Conservation (phyloP, 2,797 vertebrate genomes). For the Paramormyrops hopkinsi region DNA sequence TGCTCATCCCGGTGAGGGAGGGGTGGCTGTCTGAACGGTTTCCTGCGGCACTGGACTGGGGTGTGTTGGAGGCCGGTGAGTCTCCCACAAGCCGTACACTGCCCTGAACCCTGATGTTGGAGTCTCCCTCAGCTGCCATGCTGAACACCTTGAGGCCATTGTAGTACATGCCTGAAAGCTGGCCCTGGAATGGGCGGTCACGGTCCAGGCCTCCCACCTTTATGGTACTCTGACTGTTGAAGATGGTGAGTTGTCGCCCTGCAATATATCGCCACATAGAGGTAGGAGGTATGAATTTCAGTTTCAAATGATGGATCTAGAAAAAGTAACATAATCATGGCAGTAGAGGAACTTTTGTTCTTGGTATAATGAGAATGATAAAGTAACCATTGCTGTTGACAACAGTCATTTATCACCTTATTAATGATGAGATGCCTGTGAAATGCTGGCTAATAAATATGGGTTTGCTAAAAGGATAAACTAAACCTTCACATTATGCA, state of each 20-base stretch:
- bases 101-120: conserved; percentile 91
- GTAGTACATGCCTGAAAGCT: conserved; percentile 98
- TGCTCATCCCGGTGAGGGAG: conserved; percentile 91
- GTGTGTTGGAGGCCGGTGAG: conserved; percentile 96
- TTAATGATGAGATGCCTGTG: conserved; percentile 72
- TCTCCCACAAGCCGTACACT: conserved; percentile 96
- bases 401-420: conserved; percentile 79
- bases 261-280: conserved; percentile 79
- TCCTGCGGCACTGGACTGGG: conserved; percentile 87
- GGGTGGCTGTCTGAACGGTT: conserved; percentile 96
- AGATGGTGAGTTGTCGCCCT: conserved; percentile 99
- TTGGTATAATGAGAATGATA: conserved; percentile 71
- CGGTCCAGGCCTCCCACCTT: conserved; percentile 87
- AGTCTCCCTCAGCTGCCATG: conserved; percentile 95
- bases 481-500: conserved; percentile 34
- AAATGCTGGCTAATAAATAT: conserved; percentile 60
- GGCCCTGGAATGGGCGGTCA: conserved; percentile 91
- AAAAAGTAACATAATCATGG: conserved; percentile 28
- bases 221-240: conserved; percentile 99
- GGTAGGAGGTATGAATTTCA: conserved; percentile 75
- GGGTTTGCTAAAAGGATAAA: conserved; percentile 77
- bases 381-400: conserved; percentile 73
- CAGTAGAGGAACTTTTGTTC: not conserved
- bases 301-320: conserved; percentile 50
- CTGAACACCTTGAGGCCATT: conserved; percentile 98